Base-by-base conservation (phyloP, 2,797 vertebrate genomes). In the Tragelaphus eurycerus region DNA sequence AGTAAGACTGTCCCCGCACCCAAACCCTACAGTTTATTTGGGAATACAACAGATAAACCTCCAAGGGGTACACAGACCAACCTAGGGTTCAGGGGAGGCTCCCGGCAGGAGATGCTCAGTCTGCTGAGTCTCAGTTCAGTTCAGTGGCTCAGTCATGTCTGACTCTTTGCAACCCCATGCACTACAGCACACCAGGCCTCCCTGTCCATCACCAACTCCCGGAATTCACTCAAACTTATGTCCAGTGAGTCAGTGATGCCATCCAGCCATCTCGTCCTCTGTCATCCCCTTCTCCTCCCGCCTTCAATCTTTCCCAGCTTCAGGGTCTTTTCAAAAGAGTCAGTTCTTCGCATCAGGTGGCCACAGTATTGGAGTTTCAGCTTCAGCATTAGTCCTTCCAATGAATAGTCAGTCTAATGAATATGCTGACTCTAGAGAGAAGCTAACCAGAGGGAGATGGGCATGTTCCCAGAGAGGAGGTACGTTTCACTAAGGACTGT, bases 91-190 rank as follows among this genome's bases (percentile, higher is more conserved):
- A 57, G 21, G 16, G 43, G 57, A 60, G 67, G 83, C 7, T 85
- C 48, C 59, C 3, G 2, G 46, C 7, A 81, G 64, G 0, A 57
- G 31, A 15, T 34, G 86, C 11, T 25, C 16, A 17, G 1, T 23
- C 59, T 48, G 59, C 29, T 81, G 76, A 86, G 52, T 38, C 48
- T 25, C n/a, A 71, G n/a, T 21, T 23, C 64, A 3, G 17, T 71
- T 71, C 17, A 38, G n/a, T 71, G 0, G 2, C n/a, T 71, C n/a
- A 71, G n/a, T 71, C 0, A 1, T 12, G 64, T 71, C 34, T 0
- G 4, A 71, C n/a, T 71, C 64, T 34, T 67, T 0, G 4, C 0
- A 1, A 71, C 34, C 34, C 64, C 19, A 38, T 38, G 64, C 4
- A 23, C 2, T 3, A 0, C 19, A 71, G 19, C n/a, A 71, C 0